phyloP scores from a whole-genome alignment of 2,797 vertebrate genomes.

The Amphiprion clarkii region DNA sequence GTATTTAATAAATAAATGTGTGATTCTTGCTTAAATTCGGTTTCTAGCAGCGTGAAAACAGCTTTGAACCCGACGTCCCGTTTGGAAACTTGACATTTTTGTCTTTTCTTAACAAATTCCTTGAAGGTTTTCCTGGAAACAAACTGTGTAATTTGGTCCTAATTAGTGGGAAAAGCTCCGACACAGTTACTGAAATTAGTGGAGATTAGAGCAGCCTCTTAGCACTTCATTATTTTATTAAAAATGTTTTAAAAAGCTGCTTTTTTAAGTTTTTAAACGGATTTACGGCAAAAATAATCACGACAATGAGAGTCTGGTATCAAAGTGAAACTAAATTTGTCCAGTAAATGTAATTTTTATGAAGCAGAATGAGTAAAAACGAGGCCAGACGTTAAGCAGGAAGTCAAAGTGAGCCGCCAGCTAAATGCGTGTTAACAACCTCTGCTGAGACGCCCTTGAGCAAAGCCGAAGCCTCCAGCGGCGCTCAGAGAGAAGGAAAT shows the following conservation, averaged over 20 bases:
- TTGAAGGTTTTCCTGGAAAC: background rate
- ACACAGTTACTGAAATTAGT: no score
- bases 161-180: background rate
- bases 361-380: background rate
- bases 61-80: background rate
- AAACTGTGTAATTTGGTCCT: background rate
- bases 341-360: background rate
- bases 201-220: background rate
- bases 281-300: background rate
- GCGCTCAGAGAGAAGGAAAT: constrained; percentile 18
- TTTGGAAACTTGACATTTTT: background rate
- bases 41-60: background rate
- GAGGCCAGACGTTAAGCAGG: background rate
- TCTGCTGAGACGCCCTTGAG: constrained; percentile 48
- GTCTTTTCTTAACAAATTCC: background rate
- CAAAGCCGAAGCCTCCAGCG: constrained; percentile 9
- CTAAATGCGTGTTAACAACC: constrained; percentile 22
- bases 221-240: no score
- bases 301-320: background rate
- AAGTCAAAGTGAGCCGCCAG: constrained; percentile 18
- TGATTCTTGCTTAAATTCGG: no score
- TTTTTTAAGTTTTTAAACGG: no score
- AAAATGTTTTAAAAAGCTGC: no score
- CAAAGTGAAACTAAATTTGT: background rate
- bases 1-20: no score